Percentiles rank a stretch among this genome's conserved stretches.
phyloP scores from a whole-genome alignment of 2,113 vertebrate species.

The Crotalus tigris region DNA sequence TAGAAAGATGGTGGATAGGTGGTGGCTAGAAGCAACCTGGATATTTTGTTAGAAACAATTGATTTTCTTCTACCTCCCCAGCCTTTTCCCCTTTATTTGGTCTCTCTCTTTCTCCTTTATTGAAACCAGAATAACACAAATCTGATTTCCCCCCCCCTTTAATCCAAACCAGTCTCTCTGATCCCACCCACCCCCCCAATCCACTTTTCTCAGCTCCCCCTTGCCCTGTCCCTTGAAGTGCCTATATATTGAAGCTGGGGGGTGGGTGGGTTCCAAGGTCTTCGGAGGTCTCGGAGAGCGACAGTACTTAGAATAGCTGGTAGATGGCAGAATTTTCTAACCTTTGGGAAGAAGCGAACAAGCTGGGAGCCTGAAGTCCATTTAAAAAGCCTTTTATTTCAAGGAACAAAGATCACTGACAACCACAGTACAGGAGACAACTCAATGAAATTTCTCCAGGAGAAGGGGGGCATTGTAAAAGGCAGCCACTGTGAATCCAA shows the following conservation, averaged over 20 bases:
- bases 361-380: conserved; percentile 81
- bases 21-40: too few relatives aligned
- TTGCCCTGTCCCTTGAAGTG: conserved; percentile 71
- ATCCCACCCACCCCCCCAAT: background rate
- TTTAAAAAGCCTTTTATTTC: conserved; percentile 88
- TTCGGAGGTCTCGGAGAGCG: conserved; percentile 83
- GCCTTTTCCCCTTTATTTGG: background rate
- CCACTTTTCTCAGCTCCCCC: conserved; percentile 33
- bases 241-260: conserved; percentile 78
- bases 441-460: conserved; percentile 80
- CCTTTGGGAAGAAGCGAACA: conserved; percentile 88
- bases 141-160: background rate
- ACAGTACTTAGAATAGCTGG: conserved; percentile 97
- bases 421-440: conserved; percentile 78
- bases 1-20: background rate
- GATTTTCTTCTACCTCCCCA: background rate
- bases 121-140: background rate
- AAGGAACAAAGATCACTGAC: conserved; percentile 86
- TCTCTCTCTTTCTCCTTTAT: background rate
- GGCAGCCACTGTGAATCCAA: background rate
- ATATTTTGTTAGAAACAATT: background rate
- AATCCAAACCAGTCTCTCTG: conserved; percentile 63
- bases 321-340: conserved; percentile 99
- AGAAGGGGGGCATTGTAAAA: conserved; percentile 19
- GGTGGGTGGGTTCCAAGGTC: conserved; percentile 67